phyloP scores from a whole-genome alignment of 2,113 vertebrate genomes.

The Brevimyrus niger region DNA sequence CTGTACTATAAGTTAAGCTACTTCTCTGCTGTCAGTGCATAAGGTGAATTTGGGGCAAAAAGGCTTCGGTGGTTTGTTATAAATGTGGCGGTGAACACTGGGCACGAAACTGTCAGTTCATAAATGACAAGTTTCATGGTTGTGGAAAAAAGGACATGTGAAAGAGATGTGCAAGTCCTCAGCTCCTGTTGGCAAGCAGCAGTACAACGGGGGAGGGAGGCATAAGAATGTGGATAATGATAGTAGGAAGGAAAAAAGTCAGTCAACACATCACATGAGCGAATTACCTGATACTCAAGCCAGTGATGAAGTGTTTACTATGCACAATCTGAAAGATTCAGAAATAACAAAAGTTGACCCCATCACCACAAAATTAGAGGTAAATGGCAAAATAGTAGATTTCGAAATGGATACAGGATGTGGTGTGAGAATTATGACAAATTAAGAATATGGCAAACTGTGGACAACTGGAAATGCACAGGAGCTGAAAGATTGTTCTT shows the following conservation, averaged over 20 bases:
- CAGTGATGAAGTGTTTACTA: slow-evolving; percentile 21
- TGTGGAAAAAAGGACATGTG: slow-evolving; percentile 10
- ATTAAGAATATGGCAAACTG: neutral
- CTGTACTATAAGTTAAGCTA: neutral
- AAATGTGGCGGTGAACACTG: neutral
- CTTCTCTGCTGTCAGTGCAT: neutral
- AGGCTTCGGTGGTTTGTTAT: neutral
- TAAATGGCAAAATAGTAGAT: neutral
- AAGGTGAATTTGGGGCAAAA: neutral
- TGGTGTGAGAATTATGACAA: neutral
- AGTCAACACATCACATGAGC: neutral
- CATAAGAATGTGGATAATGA: neutral
- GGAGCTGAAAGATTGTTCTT: slow-evolving; percentile 5
- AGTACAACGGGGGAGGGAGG: neutral
- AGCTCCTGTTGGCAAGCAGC: neutral
- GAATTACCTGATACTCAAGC: neutral
- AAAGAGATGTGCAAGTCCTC: neutral
- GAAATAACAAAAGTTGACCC: neutral
- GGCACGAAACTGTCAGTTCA: neutral
- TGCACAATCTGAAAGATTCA: neutral
- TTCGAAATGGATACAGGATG: slow-evolving; percentile 1
- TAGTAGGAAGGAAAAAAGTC: neutral
- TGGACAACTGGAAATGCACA: neutral
- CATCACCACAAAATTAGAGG: neutral
- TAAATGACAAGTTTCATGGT: neutral